Conservation (phyloP, 2,797 vertebrate species). For the Acanthis flammea region DNA sequence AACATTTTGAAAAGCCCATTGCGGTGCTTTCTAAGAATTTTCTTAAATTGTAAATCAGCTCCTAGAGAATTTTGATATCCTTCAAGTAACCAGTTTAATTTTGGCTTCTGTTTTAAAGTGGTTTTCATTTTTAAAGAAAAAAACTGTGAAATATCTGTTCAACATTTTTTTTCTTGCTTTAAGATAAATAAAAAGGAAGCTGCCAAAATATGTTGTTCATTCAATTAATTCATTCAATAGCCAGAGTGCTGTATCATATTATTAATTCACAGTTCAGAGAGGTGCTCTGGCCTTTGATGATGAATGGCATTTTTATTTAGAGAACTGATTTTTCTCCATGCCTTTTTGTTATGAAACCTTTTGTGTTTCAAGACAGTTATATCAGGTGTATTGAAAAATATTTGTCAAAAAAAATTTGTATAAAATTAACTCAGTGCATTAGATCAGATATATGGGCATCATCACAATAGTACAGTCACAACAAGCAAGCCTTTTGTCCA, state of each 20-base stretch:
- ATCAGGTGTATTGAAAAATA: not conserved
- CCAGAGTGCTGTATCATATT: not conserved
- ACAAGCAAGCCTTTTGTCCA: not conserved
- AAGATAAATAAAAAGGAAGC: not conserved
- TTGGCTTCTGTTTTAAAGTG: not conserved
- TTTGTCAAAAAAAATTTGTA: not conserved
- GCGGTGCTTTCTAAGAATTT: not conserved
- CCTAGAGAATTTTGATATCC: not conserved
- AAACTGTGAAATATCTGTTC: not conserved
- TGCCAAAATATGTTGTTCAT: not conserved
- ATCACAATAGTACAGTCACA: not conserved
- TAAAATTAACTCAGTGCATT: not conserved
- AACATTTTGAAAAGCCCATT: not conserved
- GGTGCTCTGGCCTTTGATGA: not conserved
- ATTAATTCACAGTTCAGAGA: conserved; percentile 19
- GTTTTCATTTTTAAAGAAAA: not conserved
- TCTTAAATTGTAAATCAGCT: not conserved
- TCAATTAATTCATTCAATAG: not conserved
- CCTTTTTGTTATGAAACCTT: conserved; percentile 4
- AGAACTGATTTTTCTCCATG: conserved; percentile 2
- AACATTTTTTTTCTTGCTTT: not conserved
- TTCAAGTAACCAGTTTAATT: not conserved
- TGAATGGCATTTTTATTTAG: not conserved
- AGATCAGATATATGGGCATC: not conserved
- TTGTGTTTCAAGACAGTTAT: conserved; percentile 15